Base-by-base conservation (phyloP, 1,140 invertebrate genomes). In the Zaprionus lachaisei region DNA sequence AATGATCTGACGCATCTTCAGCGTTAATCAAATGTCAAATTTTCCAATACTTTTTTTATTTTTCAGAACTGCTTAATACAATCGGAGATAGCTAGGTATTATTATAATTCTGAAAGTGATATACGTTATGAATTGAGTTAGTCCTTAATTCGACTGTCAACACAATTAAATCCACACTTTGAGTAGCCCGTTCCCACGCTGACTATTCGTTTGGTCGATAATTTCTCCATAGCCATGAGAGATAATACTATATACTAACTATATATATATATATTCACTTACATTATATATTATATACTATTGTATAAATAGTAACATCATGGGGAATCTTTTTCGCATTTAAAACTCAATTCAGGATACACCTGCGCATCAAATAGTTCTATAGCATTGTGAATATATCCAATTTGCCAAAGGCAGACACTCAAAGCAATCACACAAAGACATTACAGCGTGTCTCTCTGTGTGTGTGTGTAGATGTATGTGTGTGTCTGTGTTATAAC, bases 201-300 rank as follows among this genome's bases (percentile, higher is more conserved):
- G 24, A 4, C 34, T 68, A 3, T 47, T 17, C 51, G 72, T 73
- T 73, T 73, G 72, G 65, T 73, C 72, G 65, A 73, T 73, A 73
- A 44, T 26, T 61, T 41, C 12, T 56, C 15, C 47, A 51, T 24
- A 51, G 44, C 17, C n/a, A 9, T 3, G 41, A 44, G 5, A 38
- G 37, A 38, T 12, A 24, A 24, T 22, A 24, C 47, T 24, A 20
- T 51, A 24, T 51, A 51, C 17, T 14, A 11, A 17, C 38, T 41
- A 20, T 49, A 49, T 20, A 15, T 12, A 22, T 47, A 47, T 17
- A 20, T 17, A 49, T 7, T 1, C 6, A 6, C 6, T 22, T 5
- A 49, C 6, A 2, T 20, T 20, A 49, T 49, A 20, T 20, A 7
- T 20, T 24, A 1, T 49, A 22, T 49, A 22, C 3, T 22, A 34